phyloP scores from a whole-genome alignment of 1,140 invertebrate species.

The Tetramorium parvispinum region DNA sequence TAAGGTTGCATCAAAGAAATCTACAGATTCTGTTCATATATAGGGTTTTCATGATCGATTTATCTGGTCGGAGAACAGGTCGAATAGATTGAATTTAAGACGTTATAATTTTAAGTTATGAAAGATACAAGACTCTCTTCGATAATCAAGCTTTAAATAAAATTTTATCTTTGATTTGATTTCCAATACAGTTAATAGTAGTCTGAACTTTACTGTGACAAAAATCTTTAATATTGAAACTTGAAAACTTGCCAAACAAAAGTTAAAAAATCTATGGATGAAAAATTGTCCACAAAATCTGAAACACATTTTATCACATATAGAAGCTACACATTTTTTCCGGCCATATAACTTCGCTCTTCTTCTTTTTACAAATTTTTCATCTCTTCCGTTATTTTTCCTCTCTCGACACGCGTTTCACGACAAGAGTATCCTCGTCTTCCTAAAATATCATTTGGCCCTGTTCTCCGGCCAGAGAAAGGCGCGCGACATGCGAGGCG shows the following conservation, averaged over 20 bases:
- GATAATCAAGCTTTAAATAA: constrained; percentile 6
- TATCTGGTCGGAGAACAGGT: constrained; percentile 10
- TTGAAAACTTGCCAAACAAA: constrained; percentile 8
- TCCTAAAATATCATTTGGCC: constrained; percentile 29
- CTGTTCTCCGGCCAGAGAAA: constrained; percentile 23
- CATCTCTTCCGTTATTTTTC: not conserved
- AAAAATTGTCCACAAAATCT: not conserved
- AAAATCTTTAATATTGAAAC: constrained; percentile 20
- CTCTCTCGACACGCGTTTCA: not conserved
- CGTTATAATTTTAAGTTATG: not conserved
- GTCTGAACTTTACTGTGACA: not conserved
- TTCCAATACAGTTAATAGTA: not conserved
- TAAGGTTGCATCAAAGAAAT: constrained; percentile 30
- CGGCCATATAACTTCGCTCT: not conserved
- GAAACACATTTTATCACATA: not conserved
- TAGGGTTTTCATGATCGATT: constrained; percentile 16
- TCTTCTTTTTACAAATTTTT: not conserved
- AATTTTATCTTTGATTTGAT: not conserved
- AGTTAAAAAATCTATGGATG: not conserved
- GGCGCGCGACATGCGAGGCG: not conserved
- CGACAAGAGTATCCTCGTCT: not conserved
- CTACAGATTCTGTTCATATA: not conserved
- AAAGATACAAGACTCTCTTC: not conserved
- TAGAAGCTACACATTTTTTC: not conserved
- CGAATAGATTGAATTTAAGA: not conserved